Conservation (phyloP, 2,888 invertebrate species). For the Ophion obscuratus region DNA sequence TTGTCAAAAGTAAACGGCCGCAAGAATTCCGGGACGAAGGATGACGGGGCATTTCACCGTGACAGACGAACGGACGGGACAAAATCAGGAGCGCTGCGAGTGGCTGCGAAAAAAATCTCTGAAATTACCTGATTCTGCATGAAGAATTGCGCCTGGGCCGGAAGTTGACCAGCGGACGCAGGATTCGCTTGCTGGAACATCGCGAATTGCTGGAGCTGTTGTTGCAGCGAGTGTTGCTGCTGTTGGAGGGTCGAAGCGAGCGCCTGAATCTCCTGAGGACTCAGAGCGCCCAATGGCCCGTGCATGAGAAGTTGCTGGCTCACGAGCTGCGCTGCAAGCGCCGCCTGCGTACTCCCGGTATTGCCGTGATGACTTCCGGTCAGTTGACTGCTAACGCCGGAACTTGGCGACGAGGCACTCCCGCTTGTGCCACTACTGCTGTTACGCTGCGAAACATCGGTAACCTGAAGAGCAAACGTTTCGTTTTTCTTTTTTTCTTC, state of each 20-base stretch:
- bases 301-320: conserved; percentile 83
- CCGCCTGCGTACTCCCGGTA: conserved; percentile 80
- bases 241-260: conserved; percentile 87
- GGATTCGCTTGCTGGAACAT: conserved; percentile 87
- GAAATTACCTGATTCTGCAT: conserved; percentile 89
- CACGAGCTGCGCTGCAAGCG: conserved; percentile 82
- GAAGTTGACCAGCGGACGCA: conserved; percentile 84
- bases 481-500: conserved; percentile 31
- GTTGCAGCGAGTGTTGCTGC: conserved; percentile 88
- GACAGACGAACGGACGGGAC: too few relatives aligned
- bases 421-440: conserved; percentile 84
- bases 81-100: neutral
- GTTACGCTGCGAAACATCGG: conserved; percentile 84
- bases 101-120: neutral
- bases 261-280: conserved; percentile 83
- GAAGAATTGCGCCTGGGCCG: conserved; percentile 89
- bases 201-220: conserved; percentile 88
- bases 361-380: conserved; percentile 81
- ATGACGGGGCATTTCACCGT: too few relatives aligned
- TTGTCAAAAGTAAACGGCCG: too few relatives aligned
- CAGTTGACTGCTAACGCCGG: conserved; percentile 84
- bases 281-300: conserved; percentile 79
- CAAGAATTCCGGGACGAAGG: too few relatives aligned
- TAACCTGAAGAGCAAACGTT: conserved; percentile 80
- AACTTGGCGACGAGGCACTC: conserved; percentile 84